Percentiles rank a stretch among this genome's conserved stretches.
phyloP scores from a whole-genome alignment of 2,888 invertebrate species.

The Trichogramma evanescens region DNA sequence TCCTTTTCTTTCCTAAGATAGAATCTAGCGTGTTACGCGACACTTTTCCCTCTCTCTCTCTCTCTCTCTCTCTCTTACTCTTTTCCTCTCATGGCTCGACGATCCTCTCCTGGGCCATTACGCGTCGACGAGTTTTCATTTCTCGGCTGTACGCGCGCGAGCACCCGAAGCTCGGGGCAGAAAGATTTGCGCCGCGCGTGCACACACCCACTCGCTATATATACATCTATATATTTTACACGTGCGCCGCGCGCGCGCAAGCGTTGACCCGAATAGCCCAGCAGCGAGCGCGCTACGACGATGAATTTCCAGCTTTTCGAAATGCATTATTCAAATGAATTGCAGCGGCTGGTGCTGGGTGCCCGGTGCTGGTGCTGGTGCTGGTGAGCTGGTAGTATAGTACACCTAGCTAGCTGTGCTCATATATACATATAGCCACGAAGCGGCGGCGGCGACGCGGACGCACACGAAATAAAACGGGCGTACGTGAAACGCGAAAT shows the following conservation, averaged over 20 bases:
- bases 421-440: background rate
- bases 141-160: conserved; percentile 3
- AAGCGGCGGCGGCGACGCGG: background rate
- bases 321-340: conserved; percentile 23
- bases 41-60: too few relatives aligned
- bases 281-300: background rate
- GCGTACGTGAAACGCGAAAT: conserved; percentile 6
- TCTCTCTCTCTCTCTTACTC: too few relatives aligned
- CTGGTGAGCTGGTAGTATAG: too few relatives aligned
- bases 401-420: too few relatives aligned
- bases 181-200: too few relatives aligned
- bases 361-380: too few relatives aligned
- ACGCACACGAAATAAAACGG: conserved; percentile 1
- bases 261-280: conserved; percentile 7
- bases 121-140: background rate
- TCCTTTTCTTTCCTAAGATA: too few relatives aligned
- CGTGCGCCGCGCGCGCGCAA: background rate
- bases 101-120: background rate
- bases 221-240: conserved; percentile 7
- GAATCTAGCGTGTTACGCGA: too few relatives aligned
- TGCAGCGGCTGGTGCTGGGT: background rate
- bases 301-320: conserved; percentile 17
- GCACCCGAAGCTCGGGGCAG: background rate
- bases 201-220: too few relatives aligned
- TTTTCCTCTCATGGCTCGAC: background rate